Evolutionary conservation across 92 coral and sea anemone species (phyloP).

Genomic region (Metridium senile): DNA sequence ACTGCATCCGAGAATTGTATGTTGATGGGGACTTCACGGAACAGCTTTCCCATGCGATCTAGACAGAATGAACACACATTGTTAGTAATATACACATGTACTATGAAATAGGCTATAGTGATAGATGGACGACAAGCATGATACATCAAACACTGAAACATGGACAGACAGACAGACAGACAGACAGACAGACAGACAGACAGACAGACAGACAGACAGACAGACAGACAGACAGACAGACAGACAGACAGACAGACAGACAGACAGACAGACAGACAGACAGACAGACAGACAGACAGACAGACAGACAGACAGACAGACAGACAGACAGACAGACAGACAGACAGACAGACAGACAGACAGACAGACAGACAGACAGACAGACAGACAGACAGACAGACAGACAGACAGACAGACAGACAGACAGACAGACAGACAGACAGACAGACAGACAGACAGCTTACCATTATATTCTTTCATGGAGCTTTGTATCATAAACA

Average conservation of each 20-base stretch:
- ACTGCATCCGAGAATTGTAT: slow-evolving; percentile 89
- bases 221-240: not conserved
- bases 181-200: not conserved
- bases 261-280: not conserved
- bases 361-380: not conserved
- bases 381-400: not conserved
- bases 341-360: slow-evolving; percentile 4
- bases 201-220: slow-evolving; percentile 10
- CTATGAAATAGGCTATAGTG: no score
- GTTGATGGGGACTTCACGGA: slow-evolving; percentile 76
- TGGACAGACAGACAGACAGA: not conserved
- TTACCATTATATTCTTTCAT: slow-evolving; percentile 87
- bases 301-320: not conserved
- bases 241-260: slow-evolving; percentile 6
- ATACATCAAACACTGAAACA: no score
- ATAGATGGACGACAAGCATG: no score
- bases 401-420: slow-evolving; percentile 10
- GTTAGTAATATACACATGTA: no score
- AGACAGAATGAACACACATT: not conserved
- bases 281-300: slow-evolving; percentile 2
- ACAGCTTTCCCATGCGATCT: slow-evolving; percentile 91
- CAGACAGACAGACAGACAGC: slow-evolving; percentile 26
- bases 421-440: not conserved
- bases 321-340: not conserved
- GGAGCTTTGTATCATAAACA: slow-evolving; percentile 92